Evolutionary conservation across 2,113 vertebrate genomes (phyloP).

Genomic region (Chloropsis hardwickii): DNA sequence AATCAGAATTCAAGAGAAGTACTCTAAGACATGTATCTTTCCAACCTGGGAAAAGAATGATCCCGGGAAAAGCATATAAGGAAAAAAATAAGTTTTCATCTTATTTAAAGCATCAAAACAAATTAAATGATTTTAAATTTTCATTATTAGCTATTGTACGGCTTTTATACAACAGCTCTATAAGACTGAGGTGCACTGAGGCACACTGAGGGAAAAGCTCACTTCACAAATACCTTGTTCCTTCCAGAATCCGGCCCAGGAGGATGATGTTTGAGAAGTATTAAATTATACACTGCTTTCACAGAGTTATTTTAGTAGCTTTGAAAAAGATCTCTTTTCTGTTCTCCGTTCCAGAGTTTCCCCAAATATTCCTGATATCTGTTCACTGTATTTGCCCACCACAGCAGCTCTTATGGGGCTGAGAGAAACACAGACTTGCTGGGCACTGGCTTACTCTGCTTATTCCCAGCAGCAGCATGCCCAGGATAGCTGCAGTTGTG

Average conservation of each 20-base stretch:
- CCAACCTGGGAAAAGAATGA: neutral
- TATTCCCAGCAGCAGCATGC: neutral
- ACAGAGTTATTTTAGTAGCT: neutral
- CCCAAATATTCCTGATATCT: neutral
- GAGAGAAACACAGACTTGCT: neutral
- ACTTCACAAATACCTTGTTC: neutral
- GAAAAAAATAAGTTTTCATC: neutral
- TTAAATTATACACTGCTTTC: neutral
- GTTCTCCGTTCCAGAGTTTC: neutral
- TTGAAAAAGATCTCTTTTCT: neutral
- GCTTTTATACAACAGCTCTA: neutral
- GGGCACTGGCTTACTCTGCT: accelerated
- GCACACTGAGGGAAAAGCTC: neutral
- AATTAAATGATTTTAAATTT: neutral
- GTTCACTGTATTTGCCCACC: neutral
- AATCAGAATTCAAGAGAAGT: constrained; percentile 10
- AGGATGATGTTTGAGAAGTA: neutral
- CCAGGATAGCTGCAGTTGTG: neutral
- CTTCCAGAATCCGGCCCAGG: neutral
- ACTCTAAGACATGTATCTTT: constrained; percentile 7
- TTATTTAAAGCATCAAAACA: neutral
- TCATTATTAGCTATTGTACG: neutral
- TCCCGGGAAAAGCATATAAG: neutral
- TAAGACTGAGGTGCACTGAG: neutral
- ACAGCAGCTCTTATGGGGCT: neutral